A percentile compares a stretch with the other conserved stretches of the same genome.
Evolutionary conservation across 2,797 vertebrate species (phyloP).

Genomic region (Oryzias dopingdopingensis): DNA sequence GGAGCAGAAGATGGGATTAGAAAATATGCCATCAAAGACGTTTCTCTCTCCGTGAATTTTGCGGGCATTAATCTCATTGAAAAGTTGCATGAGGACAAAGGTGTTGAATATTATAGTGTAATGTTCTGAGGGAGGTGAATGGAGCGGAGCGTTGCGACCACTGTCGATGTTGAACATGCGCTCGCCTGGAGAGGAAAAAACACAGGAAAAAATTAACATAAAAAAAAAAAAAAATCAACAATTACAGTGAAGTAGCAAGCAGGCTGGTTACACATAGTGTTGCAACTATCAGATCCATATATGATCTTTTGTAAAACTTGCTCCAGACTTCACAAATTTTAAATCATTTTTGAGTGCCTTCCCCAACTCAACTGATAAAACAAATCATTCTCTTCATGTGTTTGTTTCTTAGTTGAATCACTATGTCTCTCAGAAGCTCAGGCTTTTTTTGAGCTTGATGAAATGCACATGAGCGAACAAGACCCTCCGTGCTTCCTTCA

Average conservation of each 20-base stretch:
- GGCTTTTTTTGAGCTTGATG: neutral
- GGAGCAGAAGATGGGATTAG: constrained; percentile 87
- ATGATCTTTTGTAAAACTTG: too few relatives aligned
- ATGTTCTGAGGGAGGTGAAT: constrained; percentile 88
- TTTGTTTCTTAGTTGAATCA: neutral
- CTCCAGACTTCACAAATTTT: too few relatives aligned
- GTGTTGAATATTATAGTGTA: constrained; percentile 92
- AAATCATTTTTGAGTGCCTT: neutral
- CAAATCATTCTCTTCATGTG: too few relatives aligned
- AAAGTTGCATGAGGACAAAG: constrained; percentile 90
- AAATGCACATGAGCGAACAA: neutral
- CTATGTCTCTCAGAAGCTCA: neutral
- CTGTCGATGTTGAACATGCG: constrained; percentile 90
- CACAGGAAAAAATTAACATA: neutral
- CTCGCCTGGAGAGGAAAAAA: constrained; percentile 76
- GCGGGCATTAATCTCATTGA: constrained; percentile 88
- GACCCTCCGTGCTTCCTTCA: neutral
- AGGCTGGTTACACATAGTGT: too few relatives aligned
- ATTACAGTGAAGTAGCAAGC: too few relatives aligned
- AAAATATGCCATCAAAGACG: constrained; percentile 85
- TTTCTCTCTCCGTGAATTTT: constrained; percentile 89
- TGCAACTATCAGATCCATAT: too few relatives aligned
- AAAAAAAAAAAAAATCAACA: neutral
- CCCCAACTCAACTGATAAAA: neutral
- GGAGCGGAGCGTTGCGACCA: constrained; percentile 86